Percentiles rank a stretch among this genome's conserved stretches.
These are phyloP conservation scores for Eudyptes chrysolophus DNA, from an alignment of 2,113 vertebrate species.

Conservation along the genomic window DNA sequence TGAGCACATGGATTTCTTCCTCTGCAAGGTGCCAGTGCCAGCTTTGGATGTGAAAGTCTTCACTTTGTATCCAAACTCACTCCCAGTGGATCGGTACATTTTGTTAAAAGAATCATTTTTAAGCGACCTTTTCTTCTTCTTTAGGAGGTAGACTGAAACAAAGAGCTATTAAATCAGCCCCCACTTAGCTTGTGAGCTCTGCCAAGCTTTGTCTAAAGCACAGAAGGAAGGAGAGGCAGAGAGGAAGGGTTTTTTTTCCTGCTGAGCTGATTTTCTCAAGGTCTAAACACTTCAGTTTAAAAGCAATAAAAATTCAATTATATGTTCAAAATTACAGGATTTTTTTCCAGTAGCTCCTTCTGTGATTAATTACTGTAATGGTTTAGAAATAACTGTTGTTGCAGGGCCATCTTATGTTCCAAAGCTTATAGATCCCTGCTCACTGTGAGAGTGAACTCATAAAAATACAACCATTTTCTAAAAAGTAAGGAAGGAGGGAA, in stretches of 20 bases:
- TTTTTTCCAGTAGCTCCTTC: conserved; percentile 57
- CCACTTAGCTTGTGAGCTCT: not conserved
- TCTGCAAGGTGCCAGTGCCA: not conserved
- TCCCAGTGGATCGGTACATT: not conserved
- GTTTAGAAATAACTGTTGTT: conserved; percentile 69
- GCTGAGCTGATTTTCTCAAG: conserved; percentile 48
- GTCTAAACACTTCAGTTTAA: conserved; percentile 59
- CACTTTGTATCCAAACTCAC: not conserved
- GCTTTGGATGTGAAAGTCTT: not conserved
- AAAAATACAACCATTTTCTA: conserved; percentile 49
- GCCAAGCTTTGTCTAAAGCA: conserved; percentile 42
- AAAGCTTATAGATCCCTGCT: conserved; percentile 43
- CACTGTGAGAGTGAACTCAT: conserved; percentile 27
- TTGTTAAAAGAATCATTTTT: conserved; percentile 19
- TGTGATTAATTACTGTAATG: conserved; percentile 74
- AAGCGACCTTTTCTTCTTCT: conserved; percentile 23
- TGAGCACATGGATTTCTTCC: not conserved
- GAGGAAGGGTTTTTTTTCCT: not conserved
- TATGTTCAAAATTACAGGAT: conserved; percentile 63
- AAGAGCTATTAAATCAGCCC: conserved; percentile 18
- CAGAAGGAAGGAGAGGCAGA: conserved; percentile 30
- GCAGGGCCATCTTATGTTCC: conserved; percentile 48
- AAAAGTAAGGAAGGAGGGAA: not conserved
- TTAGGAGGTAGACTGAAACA: not conserved
- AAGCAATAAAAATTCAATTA: conserved; percentile 68